Conservation (phyloP, 2,797 vertebrate species). For the Gymnothorax javanicus region DNA sequence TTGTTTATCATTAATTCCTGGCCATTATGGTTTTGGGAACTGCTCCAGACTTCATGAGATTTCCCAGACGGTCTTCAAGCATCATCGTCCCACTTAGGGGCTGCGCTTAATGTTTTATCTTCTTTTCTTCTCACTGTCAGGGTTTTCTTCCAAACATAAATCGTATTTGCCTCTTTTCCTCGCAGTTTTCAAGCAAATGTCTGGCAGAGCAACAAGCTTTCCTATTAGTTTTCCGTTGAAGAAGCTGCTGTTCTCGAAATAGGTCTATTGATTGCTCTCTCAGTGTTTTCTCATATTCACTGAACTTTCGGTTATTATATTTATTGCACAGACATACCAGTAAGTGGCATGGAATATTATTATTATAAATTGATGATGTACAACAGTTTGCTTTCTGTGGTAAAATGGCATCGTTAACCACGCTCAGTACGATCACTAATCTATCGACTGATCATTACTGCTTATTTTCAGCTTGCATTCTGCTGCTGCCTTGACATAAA, state of each 20-base stretch:
- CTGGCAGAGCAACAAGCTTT: conserved; percentile 5
- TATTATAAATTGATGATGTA: background rate
- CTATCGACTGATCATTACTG: background rate
- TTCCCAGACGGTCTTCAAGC: conserved; percentile 23
- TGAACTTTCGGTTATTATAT: background rate
- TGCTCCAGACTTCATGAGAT: conserved; percentile 14
- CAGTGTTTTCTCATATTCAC: conserved; percentile 19
- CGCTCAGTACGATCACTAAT: background rate
- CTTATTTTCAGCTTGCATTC: background rate
- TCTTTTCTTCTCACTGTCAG: conserved; percentile 2
- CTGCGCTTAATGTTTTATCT: background rate
- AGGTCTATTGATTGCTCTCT: background rate
- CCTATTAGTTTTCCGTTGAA: conserved; percentile 19
- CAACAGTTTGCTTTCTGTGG: background rate
- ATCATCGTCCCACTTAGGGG: background rate
- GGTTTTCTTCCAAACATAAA: conserved; percentile 2
- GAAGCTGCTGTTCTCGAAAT: conserved; percentile 1
- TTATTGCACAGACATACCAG: background rate
- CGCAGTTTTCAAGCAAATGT: conserved; percentile 2
- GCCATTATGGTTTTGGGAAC: conserved; percentile 24
- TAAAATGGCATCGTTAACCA: background rate
- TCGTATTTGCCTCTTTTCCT: background rate
- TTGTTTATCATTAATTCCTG: conserved; percentile 39
- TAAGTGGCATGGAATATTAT: background rate
- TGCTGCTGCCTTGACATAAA: background rate